Evolutionary conservation across 2,113 vertebrate genomes (phyloP), one percentile per base, ranked within the genome.

Genomic region (Symphodus melops): DNA sequence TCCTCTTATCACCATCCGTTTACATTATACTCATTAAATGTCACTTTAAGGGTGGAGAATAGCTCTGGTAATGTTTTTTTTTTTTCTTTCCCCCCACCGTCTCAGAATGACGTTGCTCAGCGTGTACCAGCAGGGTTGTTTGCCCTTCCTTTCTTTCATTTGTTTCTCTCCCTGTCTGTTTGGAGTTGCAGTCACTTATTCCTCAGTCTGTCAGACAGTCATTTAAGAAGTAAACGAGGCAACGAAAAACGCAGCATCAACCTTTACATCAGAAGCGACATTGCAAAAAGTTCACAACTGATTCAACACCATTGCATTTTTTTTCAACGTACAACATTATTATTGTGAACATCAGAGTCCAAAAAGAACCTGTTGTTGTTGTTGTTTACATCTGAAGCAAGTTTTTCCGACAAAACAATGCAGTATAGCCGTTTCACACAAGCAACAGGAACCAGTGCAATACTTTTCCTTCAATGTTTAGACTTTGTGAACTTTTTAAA

Each of bases 381-480:
- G 67, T 51, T 79, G 75, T 88, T 86, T 78, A 87, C 81, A 85
- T 74, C 68, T 74, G 73, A 85, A 89, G 73, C 68, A 77, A 82
- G 68, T 77, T 59, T 56, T 59, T 61, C 68, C 41, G 23, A 77
- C 19, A 3, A 85, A 79, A 71, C 81, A 83, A 68, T 60, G 42
- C 37, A 21, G 20, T 46, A 75, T 46, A 75, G 81, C 60, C 0
- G 9, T 85, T 88, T 89, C 81, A 81, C 75, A 64, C 33, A 70
- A 86, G 68, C 74, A 41, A 82, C 66, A 75, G 72, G 73, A 85
- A 83, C 78, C 87, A 87, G 87, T 88, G 89, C 88, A 87, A 87
- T 52, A 71, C 79, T 79, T 86, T 72, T 76, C 84, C 84, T 85
- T 92, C 77, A 83, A 61, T 77, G 73, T 77, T 75, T 23, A 77